Conservation (phyloP, 2,888 invertebrate species). For the Sturmia bella region DNA sequence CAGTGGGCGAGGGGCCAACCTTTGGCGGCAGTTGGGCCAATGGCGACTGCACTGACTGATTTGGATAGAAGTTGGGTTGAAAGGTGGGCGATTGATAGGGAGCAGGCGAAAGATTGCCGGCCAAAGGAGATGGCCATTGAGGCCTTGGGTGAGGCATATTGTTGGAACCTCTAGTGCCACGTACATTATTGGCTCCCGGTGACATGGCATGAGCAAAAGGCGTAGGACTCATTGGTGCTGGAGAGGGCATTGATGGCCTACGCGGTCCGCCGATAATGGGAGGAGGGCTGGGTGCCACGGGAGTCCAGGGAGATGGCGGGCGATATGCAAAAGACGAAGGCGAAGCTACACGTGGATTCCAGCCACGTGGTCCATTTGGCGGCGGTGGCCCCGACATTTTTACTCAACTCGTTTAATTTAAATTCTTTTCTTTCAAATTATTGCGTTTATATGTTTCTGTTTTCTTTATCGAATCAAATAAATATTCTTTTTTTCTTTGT, state of each 20-base stretch:
- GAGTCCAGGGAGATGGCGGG: conserved; percentile 87
- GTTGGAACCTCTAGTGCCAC: conserved; percentile 80
- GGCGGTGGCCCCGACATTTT: conserved; percentile 81
- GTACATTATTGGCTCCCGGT: conserved; percentile 82
- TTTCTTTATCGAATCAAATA: not conserved
- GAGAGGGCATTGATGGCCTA: conserved; percentile 82
- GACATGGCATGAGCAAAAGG: conserved; percentile 81
- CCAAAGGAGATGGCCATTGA: conserved; percentile 83
- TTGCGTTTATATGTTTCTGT: not conserved
- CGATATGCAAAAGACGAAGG: conserved; percentile 87
- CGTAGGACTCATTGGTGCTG: conserved; percentile 74
- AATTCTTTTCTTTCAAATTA: conserved; percentile 2
- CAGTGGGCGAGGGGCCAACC: conserved; percentile 63
- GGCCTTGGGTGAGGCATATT: conserved; percentile 86
- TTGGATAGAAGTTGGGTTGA: conserved; percentile 71
- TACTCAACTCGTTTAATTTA: not conserved
- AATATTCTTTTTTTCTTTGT: not conserved
- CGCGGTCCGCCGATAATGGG: conserved; percentile 86
- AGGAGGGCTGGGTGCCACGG: conserved; percentile 86
- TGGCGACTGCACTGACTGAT: conserved; percentile 47
- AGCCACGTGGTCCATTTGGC: conserved; percentile 80
- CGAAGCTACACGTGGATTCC: conserved; percentile 80
- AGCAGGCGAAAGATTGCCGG: conserved; percentile 80
- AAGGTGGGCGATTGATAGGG: conserved; percentile 75
- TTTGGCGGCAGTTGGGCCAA: conserved; percentile 69